Percentiles rank a stretch among this genome's conserved stretches.
These are phyloP conservation scores for Liasis olivaceus DNA, from an alignment of 2,797 vertebrate genomes.

Conservation along the genomic window DNA sequence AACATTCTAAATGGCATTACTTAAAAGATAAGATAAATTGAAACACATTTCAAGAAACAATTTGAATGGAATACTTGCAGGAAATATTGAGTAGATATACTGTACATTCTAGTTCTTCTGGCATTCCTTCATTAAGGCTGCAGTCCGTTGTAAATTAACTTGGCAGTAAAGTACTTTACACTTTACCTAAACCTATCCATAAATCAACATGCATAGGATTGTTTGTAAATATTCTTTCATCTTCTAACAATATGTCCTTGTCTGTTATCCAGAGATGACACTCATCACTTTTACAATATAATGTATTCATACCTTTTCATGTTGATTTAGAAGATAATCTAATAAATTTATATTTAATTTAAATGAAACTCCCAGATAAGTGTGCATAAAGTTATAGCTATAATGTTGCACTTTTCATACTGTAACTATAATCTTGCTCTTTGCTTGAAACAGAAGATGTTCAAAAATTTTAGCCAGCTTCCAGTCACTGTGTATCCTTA, in stretches of 20 bases:
- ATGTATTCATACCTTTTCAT: background rate
- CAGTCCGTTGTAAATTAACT: background rate
- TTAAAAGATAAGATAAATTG: background rate
- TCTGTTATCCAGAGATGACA: background rate
- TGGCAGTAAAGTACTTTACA: background rate
- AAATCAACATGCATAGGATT: background rate
- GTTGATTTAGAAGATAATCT: too few species aligned
- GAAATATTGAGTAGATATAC: background rate
- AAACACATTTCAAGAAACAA: background rate
- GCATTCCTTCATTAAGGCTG: background rate
- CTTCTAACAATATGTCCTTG: background rate
- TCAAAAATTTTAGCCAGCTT: background rate
- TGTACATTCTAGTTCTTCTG: background rate
- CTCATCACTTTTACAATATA: background rate
- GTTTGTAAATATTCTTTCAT: background rate
- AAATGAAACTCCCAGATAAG: background rate
- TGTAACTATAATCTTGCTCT: too few species aligned
- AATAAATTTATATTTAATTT: too few species aligned
- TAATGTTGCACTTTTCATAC: background rate
- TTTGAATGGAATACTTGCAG: background rate
- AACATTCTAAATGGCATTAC: background rate
- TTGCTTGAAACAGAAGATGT: background rate
- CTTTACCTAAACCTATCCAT: background rate
- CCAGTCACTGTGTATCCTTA: background rate
- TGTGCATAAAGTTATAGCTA: background rate